Evolutionary conservation across 2,113 vertebrate genomes (phyloP).

Genomic region (Phainopepla nitens): DNA sequence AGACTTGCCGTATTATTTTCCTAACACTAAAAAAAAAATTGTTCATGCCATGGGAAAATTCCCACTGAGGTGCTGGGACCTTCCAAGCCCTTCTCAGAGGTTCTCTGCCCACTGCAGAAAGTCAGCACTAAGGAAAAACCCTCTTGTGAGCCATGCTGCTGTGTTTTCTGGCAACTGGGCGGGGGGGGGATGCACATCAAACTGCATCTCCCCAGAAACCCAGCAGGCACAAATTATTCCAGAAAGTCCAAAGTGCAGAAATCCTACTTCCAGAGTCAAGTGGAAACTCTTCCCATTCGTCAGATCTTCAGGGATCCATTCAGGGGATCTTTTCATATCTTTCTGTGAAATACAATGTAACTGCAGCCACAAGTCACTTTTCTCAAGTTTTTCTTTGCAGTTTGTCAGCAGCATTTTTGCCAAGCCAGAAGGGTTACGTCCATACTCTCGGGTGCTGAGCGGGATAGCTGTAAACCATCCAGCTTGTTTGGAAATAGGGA

Average conservation of each 20-base stretch:
- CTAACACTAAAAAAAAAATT: not conserved
- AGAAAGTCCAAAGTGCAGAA: not conserved
- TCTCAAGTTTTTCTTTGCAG: not conserved
- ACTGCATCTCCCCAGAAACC: not conserved
- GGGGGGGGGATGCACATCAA: not conserved
- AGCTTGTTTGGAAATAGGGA: not conserved
- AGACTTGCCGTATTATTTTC: not conserved
- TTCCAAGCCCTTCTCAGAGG: not conserved
- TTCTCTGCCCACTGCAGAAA: not conserved
- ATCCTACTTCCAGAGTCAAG: not conserved
- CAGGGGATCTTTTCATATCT: not conserved
- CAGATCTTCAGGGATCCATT: not conserved
- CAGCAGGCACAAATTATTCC: not conserved
- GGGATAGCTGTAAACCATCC: not conserved
- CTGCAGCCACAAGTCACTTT: not conserved
- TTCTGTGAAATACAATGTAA: not conserved
- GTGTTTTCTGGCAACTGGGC: not conserved
- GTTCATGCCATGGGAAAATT: not conserved
- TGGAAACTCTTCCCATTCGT: not conserved
- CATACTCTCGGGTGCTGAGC: not conserved
- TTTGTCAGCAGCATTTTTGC: not conserved
- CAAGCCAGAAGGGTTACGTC: not conserved
- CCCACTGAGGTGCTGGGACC: not conserved
- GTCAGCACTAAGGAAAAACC: not conserved
- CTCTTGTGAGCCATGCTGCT: not conserved